Conservation (phyloP, 1,140 invertebrate species). For the Triops longicaudatus region DNA sequence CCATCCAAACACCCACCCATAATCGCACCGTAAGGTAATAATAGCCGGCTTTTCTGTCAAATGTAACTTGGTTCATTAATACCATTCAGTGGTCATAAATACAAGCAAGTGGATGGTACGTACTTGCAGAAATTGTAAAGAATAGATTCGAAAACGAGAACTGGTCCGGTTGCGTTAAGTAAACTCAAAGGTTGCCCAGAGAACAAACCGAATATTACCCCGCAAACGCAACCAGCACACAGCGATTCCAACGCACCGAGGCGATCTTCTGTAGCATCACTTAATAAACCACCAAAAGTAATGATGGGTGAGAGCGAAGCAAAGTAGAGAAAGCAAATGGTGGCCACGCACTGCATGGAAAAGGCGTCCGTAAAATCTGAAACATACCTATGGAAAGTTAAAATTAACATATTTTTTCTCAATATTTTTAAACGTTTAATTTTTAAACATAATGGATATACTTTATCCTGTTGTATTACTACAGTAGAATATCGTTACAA, state of each 20-base stretch:
- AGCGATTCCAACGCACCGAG: constrained; percentile 99
- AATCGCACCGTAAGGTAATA: constrained; percentile 88
- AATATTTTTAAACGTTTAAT: too few species aligned
- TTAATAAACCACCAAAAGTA: constrained; percentile 88
- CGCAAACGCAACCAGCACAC: constrained; percentile 89
- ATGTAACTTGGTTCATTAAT: constrained; percentile 27
- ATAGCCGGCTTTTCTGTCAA: constrained; percentile 54
- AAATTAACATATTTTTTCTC: not conserved
- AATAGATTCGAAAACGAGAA: constrained; percentile 96
- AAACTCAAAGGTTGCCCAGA: constrained; percentile 96
- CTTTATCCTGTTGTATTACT: too few species aligned
- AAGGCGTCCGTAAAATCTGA: constrained; percentile 69
- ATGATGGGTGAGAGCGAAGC: constrained; percentile 96
- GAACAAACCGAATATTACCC: constrained; percentile 91
- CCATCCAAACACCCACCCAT: constrained; percentile 94
- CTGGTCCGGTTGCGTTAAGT: constrained; percentile 93
- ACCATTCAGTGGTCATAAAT: constrained; percentile 36
- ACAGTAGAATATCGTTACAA: too few species aligned
- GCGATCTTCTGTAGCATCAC: constrained; percentile 87
- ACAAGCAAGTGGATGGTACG: not conserved
- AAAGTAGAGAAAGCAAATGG: constrained; percentile 94
- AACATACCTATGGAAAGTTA: constrained; percentile 43
- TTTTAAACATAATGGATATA: too few species aligned
- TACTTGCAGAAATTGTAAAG: constrained; percentile 88
- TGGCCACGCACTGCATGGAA: constrained; percentile 87